Evolutionary conservation across 2,888 invertebrate genomes (phyloP).

Genomic region (Zaprionus lineosus): DNA sequence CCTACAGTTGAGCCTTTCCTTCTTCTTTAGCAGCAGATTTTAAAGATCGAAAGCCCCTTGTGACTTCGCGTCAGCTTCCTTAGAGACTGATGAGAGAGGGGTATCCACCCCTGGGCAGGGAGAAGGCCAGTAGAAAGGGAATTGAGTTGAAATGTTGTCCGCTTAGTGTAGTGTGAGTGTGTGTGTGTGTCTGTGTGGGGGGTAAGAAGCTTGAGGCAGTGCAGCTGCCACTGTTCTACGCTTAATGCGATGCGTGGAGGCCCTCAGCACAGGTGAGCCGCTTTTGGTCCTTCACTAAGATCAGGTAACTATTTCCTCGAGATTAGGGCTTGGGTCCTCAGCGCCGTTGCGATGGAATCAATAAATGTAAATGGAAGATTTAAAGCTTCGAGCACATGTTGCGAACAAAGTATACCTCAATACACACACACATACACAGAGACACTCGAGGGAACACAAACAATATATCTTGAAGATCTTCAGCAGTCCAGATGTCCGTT

Average conservation of each 20-base stretch:
- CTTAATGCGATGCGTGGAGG: conserved; percentile 65
- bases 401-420: too few relatives aligned
- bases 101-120: conserved; percentile 27
- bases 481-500: conserved; percentile 62
- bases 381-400: conserved; percentile 51
- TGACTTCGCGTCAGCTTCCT: too few relatives aligned
- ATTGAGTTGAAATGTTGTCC: conserved; percentile 75
- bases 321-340: conserved; percentile 12
- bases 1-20: too few relatives aligned
- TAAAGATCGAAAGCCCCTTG: too few relatives aligned
- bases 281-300: too few relatives aligned
- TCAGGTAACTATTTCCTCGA: background rate
- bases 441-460: conserved; percentile 9
- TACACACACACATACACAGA: conserved; percentile 6
- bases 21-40: too few relatives aligned
- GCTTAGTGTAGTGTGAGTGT: too few relatives aligned
- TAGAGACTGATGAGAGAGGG: conserved; percentile 24
- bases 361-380: conserved; percentile 65
- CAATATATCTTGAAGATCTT: conserved; percentile 57
- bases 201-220: conserved; percentile 75
- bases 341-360: conserved; percentile 63
- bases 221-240: conserved; percentile 77
- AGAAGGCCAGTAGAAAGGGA: conserved; percentile 63
- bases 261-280: background rate
- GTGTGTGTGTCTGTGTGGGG: too few relatives aligned